phyloP scores from a whole-genome alignment of 2,113 vertebrate genomes.

The Camelus dromedarius region DNA sequence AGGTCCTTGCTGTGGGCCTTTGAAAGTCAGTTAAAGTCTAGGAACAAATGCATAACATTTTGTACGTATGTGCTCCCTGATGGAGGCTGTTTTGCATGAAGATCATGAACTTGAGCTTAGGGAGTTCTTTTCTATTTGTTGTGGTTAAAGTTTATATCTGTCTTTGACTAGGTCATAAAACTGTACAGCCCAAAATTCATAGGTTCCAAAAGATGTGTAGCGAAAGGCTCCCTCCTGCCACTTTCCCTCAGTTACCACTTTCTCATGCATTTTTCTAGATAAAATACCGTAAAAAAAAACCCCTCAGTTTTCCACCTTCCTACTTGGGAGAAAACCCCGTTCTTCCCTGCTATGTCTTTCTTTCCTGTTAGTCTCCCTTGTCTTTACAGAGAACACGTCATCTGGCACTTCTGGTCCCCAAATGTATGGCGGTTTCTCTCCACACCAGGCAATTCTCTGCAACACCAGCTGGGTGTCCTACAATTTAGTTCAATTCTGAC shows the following conservation, averaged over 20 bases:
- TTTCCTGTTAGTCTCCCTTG: neutral
- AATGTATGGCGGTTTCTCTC: neutral
- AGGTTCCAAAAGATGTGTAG: conserved; percentile 10
- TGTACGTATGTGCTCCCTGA: neutral
- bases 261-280: neutral
- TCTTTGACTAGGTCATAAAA: conserved; percentile 12
- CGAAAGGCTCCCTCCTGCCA: neutral
- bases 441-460: neutral
- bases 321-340: neutral
- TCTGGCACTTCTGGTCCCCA: neutral
- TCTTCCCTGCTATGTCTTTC: neutral
- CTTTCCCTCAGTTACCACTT: neutral
- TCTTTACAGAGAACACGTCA: neutral
- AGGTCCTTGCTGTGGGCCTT: neutral
- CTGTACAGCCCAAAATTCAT: neutral
- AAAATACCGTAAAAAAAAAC: neutral
- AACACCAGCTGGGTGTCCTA: neutral
- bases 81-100: neutral
- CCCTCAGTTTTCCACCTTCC: neutral
- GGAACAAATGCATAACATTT: neutral
- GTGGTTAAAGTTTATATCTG: conserved; percentile 10
- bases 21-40: neutral
- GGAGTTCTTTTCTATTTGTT: neutral
- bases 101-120: neutral
- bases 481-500: neutral